Evolutionary conservation across 2,113 vertebrate genomes (phyloP), one percentile per base, ranked within the genome.

Genomic region (Edolisoma coerulescens): DNA sequence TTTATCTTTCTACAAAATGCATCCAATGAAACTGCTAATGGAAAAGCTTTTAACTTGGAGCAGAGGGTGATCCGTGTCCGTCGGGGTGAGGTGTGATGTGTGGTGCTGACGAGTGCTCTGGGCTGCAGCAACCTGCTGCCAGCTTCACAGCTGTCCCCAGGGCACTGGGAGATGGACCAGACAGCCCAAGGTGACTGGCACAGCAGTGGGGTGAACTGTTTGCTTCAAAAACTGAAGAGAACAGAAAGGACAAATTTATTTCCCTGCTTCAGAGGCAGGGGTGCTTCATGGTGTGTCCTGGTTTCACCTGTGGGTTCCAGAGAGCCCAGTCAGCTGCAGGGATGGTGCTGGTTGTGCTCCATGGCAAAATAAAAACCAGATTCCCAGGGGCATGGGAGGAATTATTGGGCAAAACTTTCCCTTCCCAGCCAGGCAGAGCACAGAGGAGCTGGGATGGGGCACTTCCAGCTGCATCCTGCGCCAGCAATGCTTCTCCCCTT

Each of bases 21-120:
- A 78, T 90, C 93, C 93, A 81, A 18, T 3, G 13, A 71, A 87
- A 78, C 77, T 91, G 95, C 88, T 93, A 96, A 98, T 93, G 88
- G 95, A 97, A 97, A 98, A 95, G 97, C 98, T 98, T 98, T 98
- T 98, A 98, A 96, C 97, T 97, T 23, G 23, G 93, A 87, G 91
- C 50, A 3, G 78, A 67, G 78, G 89, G 80, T 60, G 93, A 93
- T 93, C 95, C 73, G 70, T 89, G 96, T 45, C 89, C 42, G 4
- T 84, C 68, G 2, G 67, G 73, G 59, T 70, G 91, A 82, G 84
- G 8, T 16, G 76, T 65, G 96, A 80, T 77, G 90, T 3, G 18
- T 28, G 79, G 49, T 53, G 87, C 84, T 92, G 68, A 23, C 5
- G 30, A 28, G 13, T 16, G 54, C 73, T 37, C 52, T 0, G 77